These are phyloP conservation scores for Andrena hattorfiana DNA, from an alignment of 2,888 invertebrate genomes.

Conservation along the genomic window DNA sequence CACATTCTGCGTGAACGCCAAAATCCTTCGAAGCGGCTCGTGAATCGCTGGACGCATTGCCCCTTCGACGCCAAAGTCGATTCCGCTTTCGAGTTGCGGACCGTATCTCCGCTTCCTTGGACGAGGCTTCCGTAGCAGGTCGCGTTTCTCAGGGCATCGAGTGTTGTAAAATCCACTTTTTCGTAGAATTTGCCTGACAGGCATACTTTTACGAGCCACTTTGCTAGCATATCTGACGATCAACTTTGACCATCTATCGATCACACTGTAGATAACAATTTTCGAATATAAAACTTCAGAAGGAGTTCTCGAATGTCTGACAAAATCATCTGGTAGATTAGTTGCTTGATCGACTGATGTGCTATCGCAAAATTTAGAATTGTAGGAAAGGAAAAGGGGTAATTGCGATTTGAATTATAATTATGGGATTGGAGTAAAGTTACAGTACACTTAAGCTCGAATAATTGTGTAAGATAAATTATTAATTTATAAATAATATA, in stretches of 20 bases:
- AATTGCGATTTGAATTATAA: too few relatives aligned
- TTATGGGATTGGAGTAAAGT: too few relatives aligned
- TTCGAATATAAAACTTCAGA: too few relatives aligned
- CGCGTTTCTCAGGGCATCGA: conserved; percentile 42
- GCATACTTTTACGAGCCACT: background rate
- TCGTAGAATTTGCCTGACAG: conserved; percentile 17
- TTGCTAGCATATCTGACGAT: background rate
- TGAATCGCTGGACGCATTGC: conserved; percentile 58
- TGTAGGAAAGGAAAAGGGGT: too few relatives aligned
- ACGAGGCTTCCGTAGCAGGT: conserved; percentile 45
- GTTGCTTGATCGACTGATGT: too few relatives aligned
- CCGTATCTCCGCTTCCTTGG: conserved; percentile 82
- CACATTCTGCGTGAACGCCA: conserved; percentile 44
- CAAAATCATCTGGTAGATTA: too few relatives aligned
- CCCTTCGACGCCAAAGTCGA: conserved; percentile 73
- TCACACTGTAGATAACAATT: background rate
- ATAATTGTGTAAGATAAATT: too few relatives aligned
- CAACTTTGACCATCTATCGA: background rate
- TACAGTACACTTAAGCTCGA: too few relatives aligned
- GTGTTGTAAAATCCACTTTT: conserved; percentile 12
- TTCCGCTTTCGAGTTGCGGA: conserved; percentile 75
- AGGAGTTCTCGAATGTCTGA: too few relatives aligned
- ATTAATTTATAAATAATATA: too few relatives aligned
- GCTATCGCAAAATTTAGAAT: too few relatives aligned
- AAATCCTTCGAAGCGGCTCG: conserved; percentile 59